Evolutionary conservation across 2,797 vertebrate species (phyloP), one percentile per base, ranked within the genome.

Genomic region (Anguilla pacifica): DNA sequence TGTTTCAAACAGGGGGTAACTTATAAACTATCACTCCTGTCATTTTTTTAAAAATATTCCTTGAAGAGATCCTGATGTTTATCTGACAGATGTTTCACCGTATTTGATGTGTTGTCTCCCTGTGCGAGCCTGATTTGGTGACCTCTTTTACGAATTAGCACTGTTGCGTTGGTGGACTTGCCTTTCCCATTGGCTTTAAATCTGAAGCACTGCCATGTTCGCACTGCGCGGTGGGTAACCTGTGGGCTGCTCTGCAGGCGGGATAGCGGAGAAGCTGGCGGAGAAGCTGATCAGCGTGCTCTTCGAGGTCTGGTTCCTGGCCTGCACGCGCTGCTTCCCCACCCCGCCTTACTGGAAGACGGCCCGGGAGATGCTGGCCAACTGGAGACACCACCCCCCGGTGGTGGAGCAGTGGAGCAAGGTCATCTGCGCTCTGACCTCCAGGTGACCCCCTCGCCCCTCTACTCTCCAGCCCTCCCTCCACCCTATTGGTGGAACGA

Each of bases 401-500:
- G 98, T 98, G 59, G 98, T 98, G 86, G 97, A 98, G 87, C 97
- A 98, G 92, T 99, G 98, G 98, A 98, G 96, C 93, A 97, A 97
- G 90, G 97, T 97, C 88, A 97, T 97, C 86, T 96, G 97, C 88
- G 97, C 97, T 5, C 96, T 99, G 19, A 99, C 98, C 2, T 97
- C 98, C 91, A 97, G 98, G 98, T 98, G 92, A 94, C n/a, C 89
- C 83, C 13, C 31, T 22, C 35, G 11, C 15, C 17, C 39, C 39
- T 84, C 15, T 85, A 13, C 19, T 17, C 6, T 28, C 17, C 19
- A 17, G 61, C 61, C 25, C 74, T 5, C 72, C 13, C 28, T 35
- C 72, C 3, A 22, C 31, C 13, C 35, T 15, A 35, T 11, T 64
- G 61, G 15, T 64, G 61, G 61, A 64, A 64, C 22, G n/a, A 70